A percentile compares a stretch with the other conserved stretches of the same genome.
phyloP scores from a whole-genome alignment of 2,113 vertebrate genomes.

The Zapus hudsonius region DNA sequence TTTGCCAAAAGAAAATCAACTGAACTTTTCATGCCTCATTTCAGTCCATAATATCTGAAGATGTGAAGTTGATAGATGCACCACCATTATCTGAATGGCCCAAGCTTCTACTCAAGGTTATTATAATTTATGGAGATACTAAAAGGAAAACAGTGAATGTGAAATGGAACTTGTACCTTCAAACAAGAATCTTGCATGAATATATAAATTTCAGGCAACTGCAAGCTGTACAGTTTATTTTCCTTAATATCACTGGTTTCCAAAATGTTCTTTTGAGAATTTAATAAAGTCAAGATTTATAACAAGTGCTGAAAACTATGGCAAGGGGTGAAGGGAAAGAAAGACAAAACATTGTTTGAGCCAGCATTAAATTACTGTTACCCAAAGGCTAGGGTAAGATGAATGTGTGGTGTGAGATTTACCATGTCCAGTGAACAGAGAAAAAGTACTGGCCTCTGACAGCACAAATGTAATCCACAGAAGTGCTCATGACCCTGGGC shows the following conservation, averaged over 20 bases:
- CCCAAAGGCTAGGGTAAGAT: background rate
- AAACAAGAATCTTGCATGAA: conserved; percentile 11
- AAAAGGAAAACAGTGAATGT: background rate
- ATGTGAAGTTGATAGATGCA: background rate
- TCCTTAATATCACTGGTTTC: background rate
- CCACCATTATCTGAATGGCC: background rate
- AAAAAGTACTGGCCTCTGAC: background rate
- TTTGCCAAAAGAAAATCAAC: background rate
- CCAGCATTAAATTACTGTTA: background rate
- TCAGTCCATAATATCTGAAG: background rate
- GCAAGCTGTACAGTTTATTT: conserved; percentile 29
- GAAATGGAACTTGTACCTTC: background rate
- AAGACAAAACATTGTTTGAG: background rate
- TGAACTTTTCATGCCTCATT: background rate
- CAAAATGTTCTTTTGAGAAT: conserved; percentile 15
- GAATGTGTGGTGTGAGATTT: background rate
- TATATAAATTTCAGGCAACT: background rate
- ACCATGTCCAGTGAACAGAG: background rate
- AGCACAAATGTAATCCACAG: background rate
- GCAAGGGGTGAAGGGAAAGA: background rate
- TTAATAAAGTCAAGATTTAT: conserved; percentile 25
- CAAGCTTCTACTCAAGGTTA: background rate
- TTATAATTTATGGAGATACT: background rate
- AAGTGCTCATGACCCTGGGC: background rate
- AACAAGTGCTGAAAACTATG: conserved; percentile 11